A percentile compares a stretch with the other conserved stretches of the same genome.
These are phyloP conservation scores for Oscheius onirici DNA, from an alignment of 2,888 invertebrate genomes.

Conservation along the genomic window DNA sequence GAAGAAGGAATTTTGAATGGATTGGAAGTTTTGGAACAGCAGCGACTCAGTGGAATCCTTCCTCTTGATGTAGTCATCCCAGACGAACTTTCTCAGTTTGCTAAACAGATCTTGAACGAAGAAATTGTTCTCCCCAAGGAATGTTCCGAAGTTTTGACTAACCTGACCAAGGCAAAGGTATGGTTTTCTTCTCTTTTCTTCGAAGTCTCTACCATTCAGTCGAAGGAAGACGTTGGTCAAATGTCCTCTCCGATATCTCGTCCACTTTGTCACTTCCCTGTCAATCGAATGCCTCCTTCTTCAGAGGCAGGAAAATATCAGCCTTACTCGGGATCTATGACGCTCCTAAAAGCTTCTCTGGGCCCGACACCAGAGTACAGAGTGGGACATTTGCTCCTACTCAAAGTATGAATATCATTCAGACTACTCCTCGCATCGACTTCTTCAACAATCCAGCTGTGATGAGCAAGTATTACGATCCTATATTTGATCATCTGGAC, in stretches of 20 bases:
- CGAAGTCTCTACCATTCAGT: background rate
- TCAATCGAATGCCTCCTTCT: no score
- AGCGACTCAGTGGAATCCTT: constrained; percentile 2
- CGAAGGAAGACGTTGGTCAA: background rate
- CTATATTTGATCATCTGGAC: background rate
- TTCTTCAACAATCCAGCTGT: background rate
- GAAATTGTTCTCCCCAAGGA: background rate
- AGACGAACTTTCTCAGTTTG: background rate
- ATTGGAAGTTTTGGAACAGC: background rate
- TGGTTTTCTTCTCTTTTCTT: background rate
- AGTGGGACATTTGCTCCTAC: background rate
- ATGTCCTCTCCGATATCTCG: background rate
- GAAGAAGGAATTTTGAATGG: background rate
- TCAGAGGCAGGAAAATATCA: no score
- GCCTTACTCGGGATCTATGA: no score
- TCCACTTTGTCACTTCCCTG: no score
- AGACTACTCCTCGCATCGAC: background rate
- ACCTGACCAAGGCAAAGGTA: background rate
- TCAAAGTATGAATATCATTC: background rate
- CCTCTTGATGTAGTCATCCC: constrained; percentile 12
- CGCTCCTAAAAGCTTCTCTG: no score
- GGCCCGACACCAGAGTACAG: no score
- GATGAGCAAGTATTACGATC: background rate
- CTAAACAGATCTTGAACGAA: background rate
- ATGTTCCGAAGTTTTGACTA: background rate